These are phyloP conservation scores for Rhadinocentrus ornatus DNA, from an alignment of 2,797 vertebrate species.

Conservation along the genomic window DNA sequence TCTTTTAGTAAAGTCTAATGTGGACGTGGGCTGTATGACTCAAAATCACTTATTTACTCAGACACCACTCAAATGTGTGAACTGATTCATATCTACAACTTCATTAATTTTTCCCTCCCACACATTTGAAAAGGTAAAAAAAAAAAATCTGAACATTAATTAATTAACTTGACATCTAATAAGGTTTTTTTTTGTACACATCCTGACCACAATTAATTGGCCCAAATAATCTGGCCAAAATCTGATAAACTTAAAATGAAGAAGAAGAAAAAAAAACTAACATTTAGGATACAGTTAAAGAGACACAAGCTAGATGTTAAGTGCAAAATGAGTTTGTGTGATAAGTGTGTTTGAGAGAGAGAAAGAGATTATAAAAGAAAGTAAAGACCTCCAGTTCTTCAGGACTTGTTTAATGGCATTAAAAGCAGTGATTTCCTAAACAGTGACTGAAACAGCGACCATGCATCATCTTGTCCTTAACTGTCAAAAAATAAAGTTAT, in stretches of 20 bases:
- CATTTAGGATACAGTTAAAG: too few species aligned
- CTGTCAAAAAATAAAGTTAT: background rate
- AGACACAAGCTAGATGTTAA: too few species aligned
- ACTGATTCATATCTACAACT: slow-evolving; percentile 32
- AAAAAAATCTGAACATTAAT: slow-evolving; percentile 6
- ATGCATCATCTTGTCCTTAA: slow-evolving; percentile 6
- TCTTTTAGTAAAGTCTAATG: slow-evolving; percentile 12
- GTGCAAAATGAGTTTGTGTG: too few species aligned
- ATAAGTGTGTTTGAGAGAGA: too few species aligned
- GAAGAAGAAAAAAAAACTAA: background rate
- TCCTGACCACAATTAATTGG: background rate
- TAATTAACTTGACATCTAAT: background rate
- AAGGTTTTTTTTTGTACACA: background rate
- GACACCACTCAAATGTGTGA: slow-evolving; percentile 30
- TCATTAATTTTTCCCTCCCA: slow-evolving; percentile 20
- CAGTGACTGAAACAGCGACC: background rate
- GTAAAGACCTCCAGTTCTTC: background rate
- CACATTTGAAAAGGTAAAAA: slow-evolving; percentile 8
- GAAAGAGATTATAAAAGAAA: too few species aligned
- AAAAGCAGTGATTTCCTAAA: background rate
- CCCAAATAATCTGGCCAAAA: background rate
- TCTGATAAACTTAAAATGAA: background rate
- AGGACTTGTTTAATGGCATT: background rate
- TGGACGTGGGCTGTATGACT: slow-evolving; percentile 31
- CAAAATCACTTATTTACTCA: slow-evolving; percentile 30